Evolutionary conservation across 2,797 vertebrate genomes (phyloP), one percentile per base, ranked within the genome.

Genomic region (Lutra lutra): DNA sequence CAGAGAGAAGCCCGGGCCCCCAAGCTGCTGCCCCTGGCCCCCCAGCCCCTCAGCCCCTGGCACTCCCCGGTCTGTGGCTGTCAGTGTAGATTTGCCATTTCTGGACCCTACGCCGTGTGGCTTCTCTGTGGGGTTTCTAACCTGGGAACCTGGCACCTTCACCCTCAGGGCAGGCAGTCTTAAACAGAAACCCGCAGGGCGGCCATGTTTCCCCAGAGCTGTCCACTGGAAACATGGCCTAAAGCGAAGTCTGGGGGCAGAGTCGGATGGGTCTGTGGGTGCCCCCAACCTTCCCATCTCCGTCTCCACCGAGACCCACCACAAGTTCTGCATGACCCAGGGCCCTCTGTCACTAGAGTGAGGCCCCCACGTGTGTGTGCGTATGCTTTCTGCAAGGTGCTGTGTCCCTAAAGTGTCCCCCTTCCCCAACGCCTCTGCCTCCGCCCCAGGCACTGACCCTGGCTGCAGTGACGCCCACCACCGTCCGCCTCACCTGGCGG

Each of bases 401-500:
- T 3, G 4, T 11, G 7, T 73, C 64, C 15, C 48, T 86, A 27
- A 86, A 62, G n/a, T 38, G 23, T 4, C 38, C 35, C 4, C 35
- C 4, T 35, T 18, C 70, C 80, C 66, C 89, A 99, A 99, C 99
- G 83, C 98, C 99, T 2, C 98, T 99, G 94, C 98, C 99, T 75
- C 98, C 98, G 13, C 99, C 99, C 2, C 97, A 98, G 72, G 98
- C 98, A 38, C 98, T 99, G 92, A 98, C 99, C 0, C 98, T 99
- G 96, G 99, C 98, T 0, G 98, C 99, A 11, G 99, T 99, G 75
- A 99, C 99, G 6, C 99, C 99, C 97, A 99, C 98, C 98, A 98
- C 98, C 1, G 97, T 99, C 92, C 98, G 95, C 60, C 99, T 99
- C 72, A 99, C 98, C 75, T 99, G 99, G 99, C 98, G 97, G 27